A percentile compares a stretch with the other conserved stretches of the same genome.
These are phyloP conservation scores for Leucophenga maculata DNA, from an alignment of 2,888 invertebrate species.

Conservation along the genomic window DNA sequence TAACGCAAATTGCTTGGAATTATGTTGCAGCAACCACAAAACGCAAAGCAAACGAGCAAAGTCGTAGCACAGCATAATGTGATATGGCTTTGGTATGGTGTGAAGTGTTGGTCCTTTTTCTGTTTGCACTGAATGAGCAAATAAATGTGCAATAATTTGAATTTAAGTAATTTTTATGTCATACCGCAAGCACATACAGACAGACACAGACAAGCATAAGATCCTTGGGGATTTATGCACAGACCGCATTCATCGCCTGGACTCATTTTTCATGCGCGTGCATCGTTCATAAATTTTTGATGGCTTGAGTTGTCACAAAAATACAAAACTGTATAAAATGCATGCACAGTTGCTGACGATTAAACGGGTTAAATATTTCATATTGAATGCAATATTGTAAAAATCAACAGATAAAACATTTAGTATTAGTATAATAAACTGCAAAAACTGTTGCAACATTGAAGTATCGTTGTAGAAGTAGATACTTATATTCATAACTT, in stretches of 20 bases:
- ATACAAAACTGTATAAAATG: too few species aligned
- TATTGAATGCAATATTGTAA: too few species aligned
- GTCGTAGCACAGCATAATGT: neutral
- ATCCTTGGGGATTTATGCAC: neutral
- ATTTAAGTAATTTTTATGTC: conserved; percentile 53
- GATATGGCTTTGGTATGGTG: neutral
- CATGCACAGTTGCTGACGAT: too few species aligned
- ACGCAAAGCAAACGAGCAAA: conserved; percentile 2
- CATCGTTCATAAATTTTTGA: too few species aligned
- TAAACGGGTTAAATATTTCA: too few species aligned
- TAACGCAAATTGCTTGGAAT: conserved; percentile 66
- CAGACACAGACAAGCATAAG: neutral
- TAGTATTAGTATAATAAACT: too few species aligned
- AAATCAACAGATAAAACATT: too few species aligned
- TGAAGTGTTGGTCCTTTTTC: neutral
- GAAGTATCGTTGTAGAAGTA: too few species aligned
- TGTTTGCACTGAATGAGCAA: conserved; percentile 15
- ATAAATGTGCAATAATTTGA: conserved; percentile 55
- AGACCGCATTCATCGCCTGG: neutral
- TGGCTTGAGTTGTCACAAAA: too few species aligned
- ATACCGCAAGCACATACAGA: neutral
- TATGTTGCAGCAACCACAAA: conserved; percentile 41
- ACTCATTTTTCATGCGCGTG: too few species aligned
- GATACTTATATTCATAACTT: too few species aligned
- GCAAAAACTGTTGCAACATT: too few species aligned